Evolutionary conservation across 2,113 vertebrate genomes (phyloP).

Genomic region (Melanostigma gelatinosum): DNA sequence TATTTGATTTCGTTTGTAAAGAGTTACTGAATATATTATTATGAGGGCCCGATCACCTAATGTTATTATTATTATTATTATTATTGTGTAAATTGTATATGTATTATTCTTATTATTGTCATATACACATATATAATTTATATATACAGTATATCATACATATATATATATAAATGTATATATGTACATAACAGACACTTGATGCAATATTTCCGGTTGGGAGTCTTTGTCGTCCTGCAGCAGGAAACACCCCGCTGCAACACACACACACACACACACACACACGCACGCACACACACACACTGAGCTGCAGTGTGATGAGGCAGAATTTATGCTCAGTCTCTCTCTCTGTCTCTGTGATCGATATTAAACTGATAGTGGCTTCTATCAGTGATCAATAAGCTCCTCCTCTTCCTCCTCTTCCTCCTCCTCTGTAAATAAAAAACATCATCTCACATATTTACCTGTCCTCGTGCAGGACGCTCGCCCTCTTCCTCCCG

Average conservation of each 20-base stretch:
- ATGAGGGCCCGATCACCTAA: too few relatives aligned
- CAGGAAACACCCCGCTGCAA: constrained; percentile 58
- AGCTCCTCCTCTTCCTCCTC: background rate
- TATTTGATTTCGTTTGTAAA: too few relatives aligned
- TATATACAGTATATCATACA: too few relatives aligned
- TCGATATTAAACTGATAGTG: background rate
- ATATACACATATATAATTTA: background rate
- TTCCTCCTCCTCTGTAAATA: background rate
- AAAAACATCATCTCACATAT: background rate
- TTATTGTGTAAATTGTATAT: too few relatives aligned
- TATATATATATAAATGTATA: too few relatives aligned
- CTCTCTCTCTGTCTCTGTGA: background rate
- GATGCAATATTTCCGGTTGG: background rate
- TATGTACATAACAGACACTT: background rate
- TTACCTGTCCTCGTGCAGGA: constrained; percentile 68
- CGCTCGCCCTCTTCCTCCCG: constrained; percentile 50
- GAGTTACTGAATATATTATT: too few relatives aligned
- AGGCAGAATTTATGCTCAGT: constrained; percentile 33
- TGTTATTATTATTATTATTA: too few relatives aligned
- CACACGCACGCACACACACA: constrained; percentile 11
- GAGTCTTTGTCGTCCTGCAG: constrained; percentile 54
- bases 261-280: constrained; percentile 10
- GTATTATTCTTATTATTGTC: too few relatives aligned
- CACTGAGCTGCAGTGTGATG: constrained; percentile 49
- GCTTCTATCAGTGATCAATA: background rate